phyloP scores from a whole-genome alignment of 2,888 invertebrate species.

The Lepetodrilus schrolli region DNA sequence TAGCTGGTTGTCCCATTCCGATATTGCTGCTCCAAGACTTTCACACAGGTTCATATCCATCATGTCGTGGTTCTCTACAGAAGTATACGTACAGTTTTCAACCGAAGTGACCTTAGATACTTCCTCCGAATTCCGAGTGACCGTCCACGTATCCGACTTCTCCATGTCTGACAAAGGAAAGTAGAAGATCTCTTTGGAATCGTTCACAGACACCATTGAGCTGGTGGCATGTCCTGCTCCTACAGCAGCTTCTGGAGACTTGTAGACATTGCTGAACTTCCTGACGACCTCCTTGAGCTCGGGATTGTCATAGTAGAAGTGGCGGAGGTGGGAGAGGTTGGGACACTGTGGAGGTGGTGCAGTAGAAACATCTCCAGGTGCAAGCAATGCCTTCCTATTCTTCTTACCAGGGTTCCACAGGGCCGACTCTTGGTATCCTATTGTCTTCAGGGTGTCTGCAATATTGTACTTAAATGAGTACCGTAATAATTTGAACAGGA shows the following conservation, averaged over 20 bases:
- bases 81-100: background rate
- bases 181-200: background rate
- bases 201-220: too few relatives aligned
- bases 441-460: background rate
- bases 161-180: background rate
- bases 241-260: too few relatives aligned
- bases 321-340: slow-evolving; percentile 8
- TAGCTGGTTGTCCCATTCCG: background rate
- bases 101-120: too few relatives aligned
- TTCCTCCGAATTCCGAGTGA: background rate
- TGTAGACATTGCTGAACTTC: background rate
- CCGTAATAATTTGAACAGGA: too few relatives aligned
- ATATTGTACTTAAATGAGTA: too few relatives aligned
- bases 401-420: background rate
- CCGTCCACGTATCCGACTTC: slow-evolving; percentile 2
- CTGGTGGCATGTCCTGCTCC: too few relatives aligned
- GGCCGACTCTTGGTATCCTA: background rate
- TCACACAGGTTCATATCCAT: background rate
- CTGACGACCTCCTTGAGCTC: background rate
- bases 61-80: background rate
- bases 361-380: background rate
- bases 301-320: slow-evolving; percentile 11
- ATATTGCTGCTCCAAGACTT: background rate
- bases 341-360: background rate
- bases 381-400: background rate